Evolutionary conservation across 2,113 vertebrate species (phyloP), one percentile per base, ranked within the genome.

Genomic region (Aix galericulata): DNA sequence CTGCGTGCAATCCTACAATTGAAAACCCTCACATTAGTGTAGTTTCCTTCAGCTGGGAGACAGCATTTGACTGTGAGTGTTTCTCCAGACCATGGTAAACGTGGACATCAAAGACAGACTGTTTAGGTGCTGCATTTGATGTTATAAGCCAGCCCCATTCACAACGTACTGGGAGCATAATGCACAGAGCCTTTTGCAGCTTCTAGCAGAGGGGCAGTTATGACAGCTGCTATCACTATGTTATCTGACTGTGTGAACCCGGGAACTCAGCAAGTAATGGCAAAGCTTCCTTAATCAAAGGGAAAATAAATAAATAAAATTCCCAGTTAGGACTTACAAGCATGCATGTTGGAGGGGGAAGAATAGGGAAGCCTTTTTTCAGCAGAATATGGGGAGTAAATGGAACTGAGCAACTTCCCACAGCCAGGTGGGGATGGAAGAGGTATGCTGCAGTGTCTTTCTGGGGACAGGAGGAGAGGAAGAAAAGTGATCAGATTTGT

Each of bases 221-320:
- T 22, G 8, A 34, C 0, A 1, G 40, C 58, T 48, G 5, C 52
- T 3, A 15, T 12, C 0, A 0, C 23, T 29, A 21, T 4, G 6
- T 58, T 74, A 6, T 23, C 44, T 34, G 27, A 5, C 44, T 48
- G 55, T 46, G 16, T 22, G 44, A 40, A 13, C 40, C 89, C 15
- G n/a, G 23, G 15, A 67, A 59, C 13, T 13, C 62, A 63, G 48
- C 27, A 77, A 18, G 4, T 27, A 76, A 4, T 38, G 46, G 2
- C 15, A 83, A 58, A 73, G 5, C 21, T 72, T 48, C 15, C 36
- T 59, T 27, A 36, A 55, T n/a, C 52, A 53, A 21, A 1, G 1
- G 34, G 13, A 17, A 48, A 84, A 71, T 7, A 40, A 68, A 68
- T 69, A 40, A 40, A 40, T 40, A 40, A 40, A 40, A 80, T 29